Evolutionary conservation across 2,113 vertebrate species (phyloP).

Genomic region (Indicator indicator): DNA sequence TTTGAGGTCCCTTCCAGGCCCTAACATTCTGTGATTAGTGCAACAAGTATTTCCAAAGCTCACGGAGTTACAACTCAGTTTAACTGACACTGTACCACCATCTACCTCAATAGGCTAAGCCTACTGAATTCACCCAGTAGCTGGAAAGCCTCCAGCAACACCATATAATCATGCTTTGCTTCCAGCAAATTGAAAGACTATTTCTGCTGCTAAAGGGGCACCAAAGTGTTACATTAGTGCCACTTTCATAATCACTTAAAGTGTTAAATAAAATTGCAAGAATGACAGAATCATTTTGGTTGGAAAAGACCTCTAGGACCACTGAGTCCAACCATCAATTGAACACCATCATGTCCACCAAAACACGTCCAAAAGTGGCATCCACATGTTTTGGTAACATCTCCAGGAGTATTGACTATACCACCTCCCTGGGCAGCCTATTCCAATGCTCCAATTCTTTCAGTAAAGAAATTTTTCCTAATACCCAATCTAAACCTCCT

Average conservation of each 20-base stretch:
- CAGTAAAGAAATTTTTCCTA: too few relatives aligned
- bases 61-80: not conserved
- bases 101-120: not conserved
- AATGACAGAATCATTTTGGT: not conserved
- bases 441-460: too few relatives aligned
- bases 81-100: not conserved
- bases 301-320: too few relatives aligned
- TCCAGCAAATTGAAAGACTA: not conserved
- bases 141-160: not conserved
- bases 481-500: too few relatives aligned
- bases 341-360: too few relatives aligned
- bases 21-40: not conserved
- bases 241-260: not conserved
- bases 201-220: not conserved
- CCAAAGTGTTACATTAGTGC: not conserved
- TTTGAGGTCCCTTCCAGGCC: too few relatives aligned
- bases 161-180: not conserved
- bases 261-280: not conserved
- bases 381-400: too few relatives aligned
- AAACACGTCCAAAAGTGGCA: too few relatives aligned
- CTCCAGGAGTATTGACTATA: too few relatives aligned
- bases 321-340: too few relatives aligned
- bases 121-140: not conserved
- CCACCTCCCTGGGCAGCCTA: too few relatives aligned
- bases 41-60: not conserved